Evolutionary conservation across 2,113 vertebrate genomes (phyloP), one percentile per base, ranked within the genome.

Genomic region (Anas platyrhynchos): DNA sequence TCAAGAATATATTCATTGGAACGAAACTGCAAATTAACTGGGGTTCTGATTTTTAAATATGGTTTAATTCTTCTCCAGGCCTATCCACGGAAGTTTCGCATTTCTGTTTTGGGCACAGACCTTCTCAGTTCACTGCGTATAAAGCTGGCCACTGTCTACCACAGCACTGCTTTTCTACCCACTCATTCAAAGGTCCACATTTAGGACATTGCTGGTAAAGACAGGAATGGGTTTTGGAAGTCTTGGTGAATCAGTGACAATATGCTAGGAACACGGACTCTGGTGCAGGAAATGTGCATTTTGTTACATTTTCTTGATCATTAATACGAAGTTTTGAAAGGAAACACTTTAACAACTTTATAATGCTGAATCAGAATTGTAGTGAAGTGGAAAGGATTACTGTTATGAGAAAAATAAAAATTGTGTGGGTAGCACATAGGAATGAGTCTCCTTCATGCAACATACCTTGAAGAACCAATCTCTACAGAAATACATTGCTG

Each of bases 1-100:
- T 83, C 3, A 13, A 74, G 52, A 81, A 75, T 13, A 86, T 61
- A 34, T 82, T 59, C 79, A 61, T 20, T 52, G 56, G 29, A 90
- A 92, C 93, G 27, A 86, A 93, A 88, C 54, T 78, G 21, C 43
- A 95, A 54, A 91, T 56, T 81, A 81, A 71, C 36, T 16, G 16
- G 9, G 1, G 17, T 10, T 91, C 58, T 83, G 34, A 69, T 21
- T 95, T 88, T 59, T 63, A 80, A 69, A 17, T 46, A 25, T 4
- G 6, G 36, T 44, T 92, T 89, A 76, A 50, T 63, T 36, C 14
- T 46, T 27, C 41, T 74, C 63, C 41, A 88, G 41, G 48, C 11
- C 34, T 58, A 83, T 54, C 11, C 31, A n/a, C 5, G 3, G 10
- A 36, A 94, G 34, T 38, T 76, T 68, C 13, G 4, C 5, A 26